Percentiles rank a stretch among this genome's conserved stretches.
phyloP scores from a whole-genome alignment of 2,888 invertebrate genomes.

The Polietes domitor region DNA sequence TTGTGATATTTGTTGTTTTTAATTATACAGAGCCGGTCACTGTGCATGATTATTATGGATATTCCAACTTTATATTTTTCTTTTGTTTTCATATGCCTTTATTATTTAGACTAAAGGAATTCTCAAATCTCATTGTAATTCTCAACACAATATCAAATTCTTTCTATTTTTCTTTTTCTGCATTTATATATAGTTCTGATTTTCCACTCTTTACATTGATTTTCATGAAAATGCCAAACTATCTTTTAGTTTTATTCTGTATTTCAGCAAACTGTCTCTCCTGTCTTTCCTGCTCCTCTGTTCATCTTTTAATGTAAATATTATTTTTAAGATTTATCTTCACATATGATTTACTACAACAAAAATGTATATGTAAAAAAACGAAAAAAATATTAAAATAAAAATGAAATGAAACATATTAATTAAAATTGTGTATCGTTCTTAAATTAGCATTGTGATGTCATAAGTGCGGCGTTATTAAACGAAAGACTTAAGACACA shows the following conservation, averaged over 20 bases:
- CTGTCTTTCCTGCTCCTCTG: constrained; percentile 25
- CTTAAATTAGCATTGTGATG: too few species aligned
- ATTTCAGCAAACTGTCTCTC: constrained; percentile 46
- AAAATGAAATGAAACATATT: constrained; percentile 58
- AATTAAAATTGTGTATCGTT: constrained; percentile 7
- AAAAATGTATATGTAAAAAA: constrained; percentile 72
- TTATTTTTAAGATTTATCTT: constrained; percentile 62
- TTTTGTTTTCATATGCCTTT: neutral
- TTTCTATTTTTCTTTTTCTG: constrained; percentile 11
- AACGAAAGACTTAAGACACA: constrained; percentile 47
- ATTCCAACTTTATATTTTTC: constrained; percentile 14
- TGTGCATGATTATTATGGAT: constrained; percentile 72
- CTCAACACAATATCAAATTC: too few species aligned
- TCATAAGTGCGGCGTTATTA: too few species aligned
- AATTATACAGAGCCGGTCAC: constrained; percentile 72
- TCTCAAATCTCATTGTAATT: too few species aligned
- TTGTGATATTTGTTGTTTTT: neutral
- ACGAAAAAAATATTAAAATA: constrained; percentile 64
- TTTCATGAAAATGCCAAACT: constrained; percentile 33
- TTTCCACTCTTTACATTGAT: constrained; percentile 41
- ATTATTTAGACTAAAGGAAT: neutral
- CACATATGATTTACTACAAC: constrained; percentile 70
- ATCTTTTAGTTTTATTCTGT: constrained; percentile 48
- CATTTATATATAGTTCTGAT: constrained; percentile 38
- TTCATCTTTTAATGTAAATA: constrained; percentile 64